phyloP scores from a whole-genome alignment of 2,113 vertebrate species.

The Lepidiolamprologus cunningtoni region DNA sequence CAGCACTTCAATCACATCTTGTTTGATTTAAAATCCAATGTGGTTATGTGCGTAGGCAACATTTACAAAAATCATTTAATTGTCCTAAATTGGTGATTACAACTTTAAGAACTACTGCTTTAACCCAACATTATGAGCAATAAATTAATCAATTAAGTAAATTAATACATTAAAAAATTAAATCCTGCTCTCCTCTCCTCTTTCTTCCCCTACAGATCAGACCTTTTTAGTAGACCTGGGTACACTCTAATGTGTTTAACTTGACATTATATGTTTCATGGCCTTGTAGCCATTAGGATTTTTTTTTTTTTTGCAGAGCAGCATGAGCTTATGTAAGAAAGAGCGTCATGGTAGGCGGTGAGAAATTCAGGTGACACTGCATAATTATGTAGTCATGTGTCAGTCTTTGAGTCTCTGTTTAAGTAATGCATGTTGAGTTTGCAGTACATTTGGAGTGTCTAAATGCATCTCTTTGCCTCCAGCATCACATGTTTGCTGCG shows the following conservation, averaged over 20 bases:
- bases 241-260: not conserved
- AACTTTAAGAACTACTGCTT: not conserved
- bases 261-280: not conserved
- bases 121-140: not conserved
- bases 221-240: not conserved
- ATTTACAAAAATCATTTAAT: not conserved
- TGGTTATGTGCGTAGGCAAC: not conserved
- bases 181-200: not conserved
- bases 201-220: not conserved
- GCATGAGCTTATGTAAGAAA: not conserved
- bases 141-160: not conserved
- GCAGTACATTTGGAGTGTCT: not conserved
- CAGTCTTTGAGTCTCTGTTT: not conserved
- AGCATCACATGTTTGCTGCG: not conserved
- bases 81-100: not conserved
- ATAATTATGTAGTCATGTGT: conserved; percentile 33
- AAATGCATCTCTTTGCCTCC: not conserved
- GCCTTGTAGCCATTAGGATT: not conserved
- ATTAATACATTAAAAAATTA: not conserved
- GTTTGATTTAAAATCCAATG: not conserved
- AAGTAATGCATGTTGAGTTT: not conserved
- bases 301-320: not conserved
- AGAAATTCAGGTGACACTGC: conserved; percentile 1
- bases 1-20: not conserved
- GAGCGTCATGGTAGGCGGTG: not conserved